Evolutionary conservation across 1,140 invertebrate species (phyloP).

Genomic region (Rhyacophila brunnea): DNA sequence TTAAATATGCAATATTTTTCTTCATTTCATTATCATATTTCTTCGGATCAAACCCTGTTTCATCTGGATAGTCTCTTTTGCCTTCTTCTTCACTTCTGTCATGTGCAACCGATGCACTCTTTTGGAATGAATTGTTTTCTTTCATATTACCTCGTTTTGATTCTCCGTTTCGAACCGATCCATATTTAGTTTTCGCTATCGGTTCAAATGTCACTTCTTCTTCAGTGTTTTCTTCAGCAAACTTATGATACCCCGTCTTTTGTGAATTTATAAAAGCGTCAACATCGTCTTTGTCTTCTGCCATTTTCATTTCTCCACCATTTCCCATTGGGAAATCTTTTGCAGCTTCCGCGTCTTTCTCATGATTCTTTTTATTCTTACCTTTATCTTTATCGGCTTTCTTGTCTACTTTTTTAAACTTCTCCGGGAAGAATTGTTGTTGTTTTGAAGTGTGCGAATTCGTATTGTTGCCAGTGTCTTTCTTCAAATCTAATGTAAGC

Average conservation of each 20-base stretch:
- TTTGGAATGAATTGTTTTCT: conserved; percentile 19
- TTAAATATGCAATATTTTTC: conserved; percentile 32
- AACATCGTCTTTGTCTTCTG: conserved; percentile 14
- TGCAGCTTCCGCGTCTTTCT: conserved; percentile 2
- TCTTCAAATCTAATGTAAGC: conserved; percentile 22
- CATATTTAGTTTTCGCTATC: conserved; percentile 39
- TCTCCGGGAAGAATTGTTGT: conserved; percentile 30
- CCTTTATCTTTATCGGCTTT: conserved; percentile 17
- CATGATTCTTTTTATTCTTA: conserved; percentile 11
- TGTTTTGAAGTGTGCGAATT: conserved; percentile 9
- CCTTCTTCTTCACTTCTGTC: not conserved
- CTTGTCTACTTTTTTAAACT: conserved; percentile 29
- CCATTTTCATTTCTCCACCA: not conserved
- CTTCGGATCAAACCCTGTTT: conserved; percentile 5
- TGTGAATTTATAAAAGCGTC: conserved; percentile 21
- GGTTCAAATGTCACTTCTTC: conserved; percentile 16
- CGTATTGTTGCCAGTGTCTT: conserved; percentile 12
- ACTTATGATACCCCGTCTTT: conserved; percentile 27
- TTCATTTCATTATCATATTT: conserved; percentile 28
- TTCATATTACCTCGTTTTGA: conserved; percentile 1
- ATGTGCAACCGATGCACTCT: not conserved
- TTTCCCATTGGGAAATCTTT: not conserved
- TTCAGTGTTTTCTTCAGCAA: conserved; percentile 10
- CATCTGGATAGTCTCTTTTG: conserved; percentile 2
- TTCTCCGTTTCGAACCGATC: conserved; percentile 45